Base-by-base conservation (phyloP, 2,888 invertebrate species). In the Seladonia tumulorum region DNA sequence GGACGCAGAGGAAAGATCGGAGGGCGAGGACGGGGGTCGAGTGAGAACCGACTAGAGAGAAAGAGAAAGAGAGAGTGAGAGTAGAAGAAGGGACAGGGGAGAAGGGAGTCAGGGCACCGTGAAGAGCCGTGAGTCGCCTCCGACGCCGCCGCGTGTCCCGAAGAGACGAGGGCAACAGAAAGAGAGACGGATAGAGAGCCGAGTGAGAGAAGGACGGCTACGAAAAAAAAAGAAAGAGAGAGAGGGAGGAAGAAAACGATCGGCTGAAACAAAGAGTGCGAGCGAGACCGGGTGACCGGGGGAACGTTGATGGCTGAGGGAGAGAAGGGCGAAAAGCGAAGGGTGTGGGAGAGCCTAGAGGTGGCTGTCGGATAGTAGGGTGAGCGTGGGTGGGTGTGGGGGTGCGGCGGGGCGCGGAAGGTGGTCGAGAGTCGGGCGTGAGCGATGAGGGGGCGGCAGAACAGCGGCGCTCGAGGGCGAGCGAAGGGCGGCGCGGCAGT, bases 391-490 rank as follows among this genome's bases (percentile, higher is more conserved):
- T 73, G 68, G 60, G 82, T 22, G 80, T 25, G 70, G 57, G 35
- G 42, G 72, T 49, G 91, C 81, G 85, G 89, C 89, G 92, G 91
- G 90, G 88, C 83, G 90, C 90, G 90, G 88, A 63, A 92, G 86
- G 93, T 82, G 83, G 87, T 84, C 84, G 87, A 81, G 87, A 81
- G 87, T 72, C 79, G 88, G 83, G 85, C 83, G 89, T 86, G 85
- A 86, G 88, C 88, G 88, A 88, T 90, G 88, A 90, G 89, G 90
- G 90, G 88, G 88, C 88, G 91, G 88, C 89, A 79, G 88, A 83
- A 85, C 76, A 79, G 84, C 88, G 88, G 86, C 92, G 92, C 94
- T 94, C 83, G 87, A 87, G 82, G 83, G 88, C 85, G 84, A 87
- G 88, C 83, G 84, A 87, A 90, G 90, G 90, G 80, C 81, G 87